phyloP scores from a whole-genome alignment of 2,797 vertebrate species.

The Peromyscus melanophrys region DNA sequence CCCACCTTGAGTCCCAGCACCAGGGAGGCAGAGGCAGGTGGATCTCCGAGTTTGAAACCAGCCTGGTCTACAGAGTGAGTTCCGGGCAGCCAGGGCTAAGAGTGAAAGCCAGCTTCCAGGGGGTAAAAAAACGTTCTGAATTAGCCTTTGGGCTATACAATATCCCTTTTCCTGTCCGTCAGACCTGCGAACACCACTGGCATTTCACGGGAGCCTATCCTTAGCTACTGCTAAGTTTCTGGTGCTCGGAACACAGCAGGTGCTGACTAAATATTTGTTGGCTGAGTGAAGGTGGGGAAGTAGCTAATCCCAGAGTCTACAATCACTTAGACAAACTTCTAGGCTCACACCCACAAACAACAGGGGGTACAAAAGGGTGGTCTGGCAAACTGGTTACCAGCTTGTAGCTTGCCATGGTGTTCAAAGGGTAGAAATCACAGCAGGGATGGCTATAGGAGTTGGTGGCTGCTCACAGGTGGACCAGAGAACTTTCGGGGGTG shows the following conservation, averaged over 20 bases:
- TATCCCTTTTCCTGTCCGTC: neutral
- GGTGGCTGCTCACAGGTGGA: neutral
- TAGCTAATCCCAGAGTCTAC: neutral
- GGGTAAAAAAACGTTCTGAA: neutral
- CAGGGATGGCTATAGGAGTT: neutral
- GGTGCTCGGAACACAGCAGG: neutral
- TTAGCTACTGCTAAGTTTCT: neutral
- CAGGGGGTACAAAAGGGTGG: neutral
- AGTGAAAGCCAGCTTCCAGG: neutral
- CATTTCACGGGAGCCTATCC: neutral
- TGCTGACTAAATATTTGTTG: neutral
- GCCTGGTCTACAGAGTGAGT: neutral
- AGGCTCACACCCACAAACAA: neutral
- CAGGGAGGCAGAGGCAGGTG: neutral
- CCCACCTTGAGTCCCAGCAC: neutral
- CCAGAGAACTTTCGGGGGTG: neutral
- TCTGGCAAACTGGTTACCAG: neutral
- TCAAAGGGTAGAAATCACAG: neutral
- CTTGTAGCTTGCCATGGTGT: neutral
- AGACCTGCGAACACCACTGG: neutral
- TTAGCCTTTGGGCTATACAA: neutral
- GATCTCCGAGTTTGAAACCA: neutral
- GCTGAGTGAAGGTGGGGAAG: neutral
- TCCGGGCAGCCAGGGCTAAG: neutral
- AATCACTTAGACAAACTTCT: neutral